These are phyloP conservation scores for Drosophila gunungcola DNA, from an alignment of 1,140 invertebrate genomes.

Conservation along the genomic window DNA sequence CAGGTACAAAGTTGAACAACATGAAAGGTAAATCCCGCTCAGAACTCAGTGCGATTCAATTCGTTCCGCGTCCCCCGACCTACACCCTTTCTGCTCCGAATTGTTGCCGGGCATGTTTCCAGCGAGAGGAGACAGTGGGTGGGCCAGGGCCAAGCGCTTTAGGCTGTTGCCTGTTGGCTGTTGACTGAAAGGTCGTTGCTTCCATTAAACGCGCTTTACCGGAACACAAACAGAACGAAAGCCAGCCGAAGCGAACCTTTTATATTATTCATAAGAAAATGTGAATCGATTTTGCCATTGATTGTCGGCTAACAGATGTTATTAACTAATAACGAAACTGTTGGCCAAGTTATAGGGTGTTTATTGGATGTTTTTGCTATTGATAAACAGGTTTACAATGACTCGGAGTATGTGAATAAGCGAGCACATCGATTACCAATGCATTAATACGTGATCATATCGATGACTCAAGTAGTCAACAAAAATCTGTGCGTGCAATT, in stretches of 20 bases:
- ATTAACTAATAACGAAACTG: slow-evolving; percentile 24
- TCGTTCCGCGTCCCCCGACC: neutral
- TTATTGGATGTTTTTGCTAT: neutral
- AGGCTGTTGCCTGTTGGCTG: slow-evolving; percentile 46
- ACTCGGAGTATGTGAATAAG: slow-evolving; percentile 4
- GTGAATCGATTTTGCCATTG: slow-evolving; percentile 30
- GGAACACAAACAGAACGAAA: slow-evolving; percentile 67
- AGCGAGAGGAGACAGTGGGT: slow-evolving; percentile 9
- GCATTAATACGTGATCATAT: slow-evolving; percentile 2
- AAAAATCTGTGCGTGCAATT: slow-evolving; percentile 15
- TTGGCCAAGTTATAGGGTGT: slow-evolving; percentile 7
- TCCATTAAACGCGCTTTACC: slow-evolving; percentile 77
- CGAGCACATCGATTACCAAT: slow-evolving; percentile 13
- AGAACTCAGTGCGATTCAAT: slow-evolving; percentile 24
- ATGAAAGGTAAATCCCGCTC: slow-evolving; percentile 38
- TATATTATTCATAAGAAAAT: slow-evolving; percentile 45
- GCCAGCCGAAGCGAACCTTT: slow-evolving; percentile 6
- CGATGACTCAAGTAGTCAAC: slow-evolving; percentile 20
- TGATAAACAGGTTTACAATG: slow-evolving; percentile 3
- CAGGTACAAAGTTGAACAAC: slow-evolving; percentile 59
- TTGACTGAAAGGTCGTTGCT: slow-evolving; percentile 81
- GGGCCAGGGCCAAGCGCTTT: slow-evolving; percentile 1
- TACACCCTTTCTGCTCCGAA: neutral
- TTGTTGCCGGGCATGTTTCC: slow-evolving; percentile 52
- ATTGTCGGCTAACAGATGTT: slow-evolving; percentile 14